Conservation (phyloP, 2,797 vertebrate genomes). For the Vultur gryphus region DNA sequence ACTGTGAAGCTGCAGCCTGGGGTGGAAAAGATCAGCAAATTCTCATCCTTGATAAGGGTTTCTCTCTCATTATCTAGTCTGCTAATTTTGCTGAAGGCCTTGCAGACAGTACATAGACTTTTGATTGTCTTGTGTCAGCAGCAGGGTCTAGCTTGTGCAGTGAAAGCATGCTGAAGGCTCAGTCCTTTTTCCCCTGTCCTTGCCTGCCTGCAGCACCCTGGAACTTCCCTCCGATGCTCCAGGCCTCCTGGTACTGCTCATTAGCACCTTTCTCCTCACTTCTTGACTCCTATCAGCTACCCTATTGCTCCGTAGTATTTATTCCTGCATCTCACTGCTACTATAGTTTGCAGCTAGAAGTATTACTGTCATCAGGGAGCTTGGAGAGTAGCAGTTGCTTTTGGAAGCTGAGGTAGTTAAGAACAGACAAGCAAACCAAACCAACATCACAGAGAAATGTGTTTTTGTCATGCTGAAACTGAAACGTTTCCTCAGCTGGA, state of each 20-base stretch:
- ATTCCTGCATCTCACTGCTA: background rate
- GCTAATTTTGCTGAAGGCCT: background rate
- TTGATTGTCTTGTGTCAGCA: background rate
- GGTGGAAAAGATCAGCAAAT: background rate
- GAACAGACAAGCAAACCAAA: background rate
- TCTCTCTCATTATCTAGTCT: background rate
- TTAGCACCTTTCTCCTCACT: background rate
- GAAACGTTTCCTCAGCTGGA: background rate
- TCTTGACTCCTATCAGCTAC: background rate
- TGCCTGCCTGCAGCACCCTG: background rate
- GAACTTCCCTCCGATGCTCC: fast-evolving
- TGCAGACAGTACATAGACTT: background rate
- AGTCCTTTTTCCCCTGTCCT: background rate
- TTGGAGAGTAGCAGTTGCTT: background rate
- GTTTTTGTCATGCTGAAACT: background rate
- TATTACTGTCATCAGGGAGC: background rate
- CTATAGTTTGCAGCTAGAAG: background rate
- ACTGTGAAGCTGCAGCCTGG: background rate
- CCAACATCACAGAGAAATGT: background rate
- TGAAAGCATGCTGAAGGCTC: background rate
- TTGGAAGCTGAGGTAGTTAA: background rate
- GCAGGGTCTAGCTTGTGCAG: background rate
- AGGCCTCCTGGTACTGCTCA: background rate
- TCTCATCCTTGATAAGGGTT: background rate
- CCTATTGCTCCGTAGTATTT: background rate